Base-by-base conservation (phyloP, 2,797 vertebrate species). In the Hyperoplus immaculatus region DNA sequence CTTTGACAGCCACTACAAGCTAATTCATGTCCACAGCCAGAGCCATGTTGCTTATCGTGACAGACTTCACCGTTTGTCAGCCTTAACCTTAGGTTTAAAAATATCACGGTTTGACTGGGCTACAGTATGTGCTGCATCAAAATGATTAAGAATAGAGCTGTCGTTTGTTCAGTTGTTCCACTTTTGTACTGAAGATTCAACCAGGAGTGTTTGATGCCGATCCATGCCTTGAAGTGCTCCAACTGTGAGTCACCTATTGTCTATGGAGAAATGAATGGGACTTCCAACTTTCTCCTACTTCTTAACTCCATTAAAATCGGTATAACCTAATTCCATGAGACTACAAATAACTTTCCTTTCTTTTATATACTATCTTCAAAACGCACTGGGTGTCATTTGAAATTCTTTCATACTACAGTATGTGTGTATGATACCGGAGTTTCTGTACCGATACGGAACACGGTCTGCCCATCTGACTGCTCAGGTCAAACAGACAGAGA, bases 401-500 rank as follows among this genome's bases (percentile, higher is more conserved):
- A 18, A 72, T 43, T 15, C 12, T 76, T 56, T 71, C 10, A 61
- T 21, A 63, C 21, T 3, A 11, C 13, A 59, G 13, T 2, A 1
- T 8, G 10, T 21, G 29, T 54, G 12, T 29, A 47, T 3, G 0
- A 42, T n/a, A 39, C 7, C 4, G 29, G 12, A 70, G 38, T 72
- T 55, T 59, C 14, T 56, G 2, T 67, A 14, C 12, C 2, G n/a
- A 66, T 12, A 66, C 29, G 18, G 61, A 62, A 73, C 10, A 36
- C 16, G 29, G 42, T 67, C 6, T 46, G 45, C 49, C 11, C 62
- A n/a, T 43, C 53, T 51, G 41, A 21, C 7, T 36, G 67, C 21
- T 73, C 58, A 60, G 57, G 69, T 85, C 57, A 41, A 55, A 75
- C 70, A 56, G 54, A 74, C 6, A 59, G 62, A 67, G 8, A 81